Conservation (phyloP, 2,888 invertebrate genomes). For the Diaperis boleti region DNA sequence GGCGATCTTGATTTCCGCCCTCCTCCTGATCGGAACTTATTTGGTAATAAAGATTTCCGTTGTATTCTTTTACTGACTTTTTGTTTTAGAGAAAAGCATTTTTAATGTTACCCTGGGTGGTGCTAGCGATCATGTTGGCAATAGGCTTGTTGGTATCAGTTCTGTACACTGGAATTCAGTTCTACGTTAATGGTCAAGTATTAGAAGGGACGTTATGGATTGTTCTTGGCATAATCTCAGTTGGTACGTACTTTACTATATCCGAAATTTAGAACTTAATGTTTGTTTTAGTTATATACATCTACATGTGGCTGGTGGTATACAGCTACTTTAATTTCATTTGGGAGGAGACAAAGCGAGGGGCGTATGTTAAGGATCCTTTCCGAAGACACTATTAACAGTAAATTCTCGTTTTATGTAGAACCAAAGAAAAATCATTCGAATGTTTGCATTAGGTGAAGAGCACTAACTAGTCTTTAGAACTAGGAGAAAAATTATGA, state of each 20-base stretch:
- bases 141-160: slow-evolving; percentile 83
- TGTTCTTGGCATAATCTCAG: slow-evolving; percentile 72
- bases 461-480: background rate
- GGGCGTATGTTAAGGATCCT: slow-evolving; percentile 81
- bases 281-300: slow-evolving; percentile 76
- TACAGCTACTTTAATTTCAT: slow-evolving; percentile 84
- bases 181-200: slow-evolving; percentile 73
- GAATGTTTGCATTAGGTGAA: background rate
- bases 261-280: slow-evolving; percentile 4
- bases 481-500: too few relatives aligned
- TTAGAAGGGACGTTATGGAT: slow-evolving; percentile 73
- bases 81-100: slow-evolving; percentile 82
- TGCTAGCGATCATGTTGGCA: slow-evolving; percentile 83
- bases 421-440: background rate
- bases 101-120: slow-evolving; percentile 88
- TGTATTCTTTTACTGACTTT: slow-evolving; percentile 20
- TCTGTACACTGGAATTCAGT: slow-evolving; percentile 81
- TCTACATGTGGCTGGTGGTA: slow-evolving; percentile 87
- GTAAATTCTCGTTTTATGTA: background rate
- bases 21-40: slow-evolving; percentile 79
- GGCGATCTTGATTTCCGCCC: slow-evolving; percentile 84
- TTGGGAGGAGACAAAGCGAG: slow-evolving; percentile 77
- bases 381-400: slow-evolving; percentile 68
- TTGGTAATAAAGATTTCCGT: slow-evolving; percentile 71
- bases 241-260: slow-evolving; percentile 49